Base-by-base conservation (phyloP, 1,140 invertebrate species). In the Tribolium madens region DNA sequence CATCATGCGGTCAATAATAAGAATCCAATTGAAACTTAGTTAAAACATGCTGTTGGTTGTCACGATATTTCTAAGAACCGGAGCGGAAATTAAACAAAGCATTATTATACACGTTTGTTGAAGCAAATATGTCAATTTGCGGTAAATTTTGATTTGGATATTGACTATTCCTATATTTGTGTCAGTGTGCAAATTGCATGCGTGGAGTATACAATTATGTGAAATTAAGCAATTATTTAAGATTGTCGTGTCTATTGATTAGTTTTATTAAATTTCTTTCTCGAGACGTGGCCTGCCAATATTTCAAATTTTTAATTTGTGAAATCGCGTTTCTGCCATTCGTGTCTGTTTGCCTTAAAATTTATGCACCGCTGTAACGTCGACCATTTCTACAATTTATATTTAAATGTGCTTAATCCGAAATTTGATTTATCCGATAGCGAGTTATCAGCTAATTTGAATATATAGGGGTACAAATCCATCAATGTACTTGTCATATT, bases 401-500 rank as follows among this genome's bases (percentile, higher is more conserved):
- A 72, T 72, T 72, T 72, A 72, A 72, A 72, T 72, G 18, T 36
- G 70, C 50, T 47, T 72, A 72, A 72, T 72, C 70, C 70, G 26
- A 74, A 74, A 74, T 57, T 57, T 47, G 72, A 57, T 74, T 74
- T 57, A 74, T 74, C 50, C 36, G 72, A 74, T 74, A 57, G 50
- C 72, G 52, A 42, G 47, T 52, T 60, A 74, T 74, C 72, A 74
- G 50, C 36, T 21, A 57, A 74, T 74, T 74, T 74, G 50, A 74
- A 74, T 74, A 73, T 52, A 74, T 18, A 21, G 50, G 31, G 21
- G 50, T 18, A 17, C 52, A 57, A 57, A 74, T 74, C 72, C 72
- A 74, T 74, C 72, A 74, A 74, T 74, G 52, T 74, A 57, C 72
- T 57, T 74, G 72, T 74, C 48, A 57, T 60, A 74, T 74, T 74